Base-by-base conservation (phyloP, 2,888 invertebrate species). In the Cantharis rufa region DNA sequence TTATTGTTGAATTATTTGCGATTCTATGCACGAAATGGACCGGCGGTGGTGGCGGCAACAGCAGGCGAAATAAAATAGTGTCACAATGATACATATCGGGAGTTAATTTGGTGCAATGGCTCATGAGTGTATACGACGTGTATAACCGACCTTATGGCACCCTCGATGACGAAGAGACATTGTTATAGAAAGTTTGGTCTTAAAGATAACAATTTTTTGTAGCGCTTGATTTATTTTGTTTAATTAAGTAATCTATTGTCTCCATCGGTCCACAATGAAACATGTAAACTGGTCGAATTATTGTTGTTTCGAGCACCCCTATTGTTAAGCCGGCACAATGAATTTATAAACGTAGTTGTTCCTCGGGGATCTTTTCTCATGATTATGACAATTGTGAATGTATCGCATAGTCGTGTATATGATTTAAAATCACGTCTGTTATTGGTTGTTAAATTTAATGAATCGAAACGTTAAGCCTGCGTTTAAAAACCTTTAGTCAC, bases 401-500 rank as follows among this genome's bases (percentile, higher is more conserved):
- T 75, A 72, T 76, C 69, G 48, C n/a, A 78, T 78, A 76, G 75
- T 77, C 70, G 72, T 66, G 70, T 21, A 62, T 73, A 80, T 80
- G 77, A 77, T 79, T 77, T 75, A 77, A 82, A 83, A 85, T 84
- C 85, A 83, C 81, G 81, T 81, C 81, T 81, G 80, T 82, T 82
- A 81, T 71, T 75, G 62, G 83, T 84, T 84, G 84, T 84, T 79
- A 80, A 80, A 82, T 79, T 83, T 84, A 83, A 85, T 85, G 86
- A 84, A 85, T 83, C 84, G 84, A 84, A 84, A 86, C 86, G 84
- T 76, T 83, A 79, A 83, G 84, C 85, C 85, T 84, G 84, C 84
- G 82, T 85, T 86, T 86, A 83, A 82, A 62, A 75, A 72, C 62
- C 78, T 77, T 76, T 79, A 83, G 83, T 84, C 83, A 84, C 85